A percentile compares a stretch with the other conserved stretches of the same genome.
Conservation (phyloP, 2,888 invertebrate genomes). For the Tiliacea citrago region DNA sequence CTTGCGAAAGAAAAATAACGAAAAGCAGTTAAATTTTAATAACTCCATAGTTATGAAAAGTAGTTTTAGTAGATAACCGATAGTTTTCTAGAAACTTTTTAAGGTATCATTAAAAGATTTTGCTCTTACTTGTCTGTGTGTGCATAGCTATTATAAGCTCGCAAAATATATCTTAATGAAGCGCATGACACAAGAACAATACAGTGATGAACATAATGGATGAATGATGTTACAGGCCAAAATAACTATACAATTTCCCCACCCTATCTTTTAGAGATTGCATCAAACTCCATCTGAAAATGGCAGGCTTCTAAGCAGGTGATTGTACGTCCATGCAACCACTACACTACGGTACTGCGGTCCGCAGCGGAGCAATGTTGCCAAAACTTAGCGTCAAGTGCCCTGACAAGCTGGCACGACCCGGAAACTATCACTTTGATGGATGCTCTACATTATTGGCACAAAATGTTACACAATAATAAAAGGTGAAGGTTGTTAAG, state of each 20-base stretch:
- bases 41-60: not conserved
- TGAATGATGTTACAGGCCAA: not conserved
- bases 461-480: not conserved
- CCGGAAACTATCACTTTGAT: conserved; percentile 28
- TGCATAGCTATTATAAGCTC: not conserved
- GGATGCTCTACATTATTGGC: conserved; percentile 26
- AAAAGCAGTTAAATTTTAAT: not conserved
- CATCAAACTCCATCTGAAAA: not conserved
- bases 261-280: not conserved
- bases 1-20: conserved; percentile 17
- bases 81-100: not conserved
- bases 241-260: not conserved
- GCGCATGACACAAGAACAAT: not conserved
- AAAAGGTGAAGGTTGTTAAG: conserved; percentile 10
- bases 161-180: not conserved
- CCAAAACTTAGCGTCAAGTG: conserved; percentile 28
- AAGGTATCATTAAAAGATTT: not conserved
- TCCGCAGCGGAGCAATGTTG: conserved; percentile 11
- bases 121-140: not conserved
- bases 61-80: not conserved
- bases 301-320: conserved; percentile 7
- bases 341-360: not conserved
- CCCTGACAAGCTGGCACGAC: conserved; percentile 17
- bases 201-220: too few relatives aligned
- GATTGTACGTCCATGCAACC: not conserved